Conservation (phyloP, 2,113 vertebrate species). For the Cettia cetti region DNA sequence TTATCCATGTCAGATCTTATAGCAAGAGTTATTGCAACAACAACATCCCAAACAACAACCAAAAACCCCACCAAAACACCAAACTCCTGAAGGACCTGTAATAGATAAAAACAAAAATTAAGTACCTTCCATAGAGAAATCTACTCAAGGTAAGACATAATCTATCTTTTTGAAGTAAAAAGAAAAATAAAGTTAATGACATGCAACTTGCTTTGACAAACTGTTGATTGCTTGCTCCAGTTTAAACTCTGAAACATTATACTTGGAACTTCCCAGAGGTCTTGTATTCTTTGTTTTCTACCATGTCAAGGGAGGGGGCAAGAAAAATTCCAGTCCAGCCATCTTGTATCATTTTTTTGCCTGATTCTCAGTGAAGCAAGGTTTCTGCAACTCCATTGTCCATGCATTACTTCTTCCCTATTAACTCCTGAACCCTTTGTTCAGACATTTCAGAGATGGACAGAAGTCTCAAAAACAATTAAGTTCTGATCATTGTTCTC, state of each 20-base stretch:
- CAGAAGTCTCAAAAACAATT: conserved; percentile 48
- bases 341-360: not conserved
- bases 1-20: not conserved
- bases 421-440: conserved; percentile 12
- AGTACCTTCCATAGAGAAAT: not conserved
- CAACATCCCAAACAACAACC: not conserved
- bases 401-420: conserved; percentile 9
- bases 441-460: conserved; percentile 17
- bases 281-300: not conserved
- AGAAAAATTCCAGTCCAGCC: not conserved
- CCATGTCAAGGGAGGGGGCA: not conserved
- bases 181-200: not conserved
- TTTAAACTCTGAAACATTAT: not conserved
- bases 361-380: not conserved
- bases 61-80: not conserved
- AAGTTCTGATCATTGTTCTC: not conserved
- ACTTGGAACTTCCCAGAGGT: not conserved
- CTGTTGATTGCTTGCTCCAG: not conserved
- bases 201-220: not conserved
- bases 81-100: not conserved
- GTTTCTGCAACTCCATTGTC: conserved; percentile 10
- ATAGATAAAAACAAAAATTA: not conserved
- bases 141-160: not conserved
- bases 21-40: not conserved
- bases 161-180: not conserved